Evolutionary conservation across 2,797 vertebrate species (phyloP).

Genomic region (Myotis findleyi): DNA sequence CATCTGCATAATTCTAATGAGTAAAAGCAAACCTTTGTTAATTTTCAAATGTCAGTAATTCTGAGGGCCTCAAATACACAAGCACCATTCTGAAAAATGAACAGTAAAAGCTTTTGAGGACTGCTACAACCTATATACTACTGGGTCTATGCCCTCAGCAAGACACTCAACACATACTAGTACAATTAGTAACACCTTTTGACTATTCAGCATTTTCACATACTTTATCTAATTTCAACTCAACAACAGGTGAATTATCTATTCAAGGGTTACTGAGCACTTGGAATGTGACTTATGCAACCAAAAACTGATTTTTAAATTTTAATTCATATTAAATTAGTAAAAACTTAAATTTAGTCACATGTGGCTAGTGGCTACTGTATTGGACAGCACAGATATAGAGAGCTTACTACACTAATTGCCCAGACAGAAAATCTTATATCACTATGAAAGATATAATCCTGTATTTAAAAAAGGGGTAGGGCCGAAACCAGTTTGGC

Average conservation of each 20-base stretch:
- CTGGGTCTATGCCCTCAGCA: background rate
- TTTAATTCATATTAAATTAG: background rate
- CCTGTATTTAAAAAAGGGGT: background rate
- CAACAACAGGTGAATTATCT: background rate
- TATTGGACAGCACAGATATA: background rate
- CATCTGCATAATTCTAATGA: background rate
- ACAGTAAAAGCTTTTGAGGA: background rate
- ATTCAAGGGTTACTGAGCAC: background rate
- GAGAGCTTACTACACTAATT: background rate
- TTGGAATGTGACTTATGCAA: background rate
- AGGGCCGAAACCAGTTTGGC: no score
- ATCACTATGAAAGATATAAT: background rate
- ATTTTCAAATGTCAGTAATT: background rate
- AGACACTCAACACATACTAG: background rate
- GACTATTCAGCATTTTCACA: background rate
- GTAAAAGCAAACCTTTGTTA: conserved; percentile 7
- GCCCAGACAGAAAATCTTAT: background rate
- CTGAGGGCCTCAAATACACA: background rate
- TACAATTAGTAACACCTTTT: background rate
- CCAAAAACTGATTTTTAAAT: conserved; percentile 9
- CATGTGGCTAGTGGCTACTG: background rate
- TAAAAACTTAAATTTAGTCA: background rate
- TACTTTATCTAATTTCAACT: background rate
- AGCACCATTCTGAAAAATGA: background rate
- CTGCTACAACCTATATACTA: background rate